Evolutionary conservation across 2,797 vertebrate genomes (phyloP), one percentile per base, ranked within the genome.

Genomic region (Masticophis lateralis): DNA sequence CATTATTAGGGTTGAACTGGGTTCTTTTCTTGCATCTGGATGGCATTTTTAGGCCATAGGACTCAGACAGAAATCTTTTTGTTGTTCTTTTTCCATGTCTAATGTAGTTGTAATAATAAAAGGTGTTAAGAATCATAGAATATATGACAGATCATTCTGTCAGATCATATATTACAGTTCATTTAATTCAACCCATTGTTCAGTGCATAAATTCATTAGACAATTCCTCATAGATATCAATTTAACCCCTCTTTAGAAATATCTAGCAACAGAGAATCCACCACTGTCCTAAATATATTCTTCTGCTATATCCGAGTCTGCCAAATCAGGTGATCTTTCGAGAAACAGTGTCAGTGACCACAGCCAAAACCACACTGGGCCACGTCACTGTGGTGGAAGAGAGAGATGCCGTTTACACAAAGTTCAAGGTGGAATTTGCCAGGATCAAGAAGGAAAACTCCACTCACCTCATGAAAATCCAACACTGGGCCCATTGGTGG

Each of bases 401-500:
- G 47, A 51, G 47, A 51, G 47, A 51, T 1, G 0, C 47, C 6
- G 47, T 51, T 51, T 51, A 51, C 6, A 51, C 5, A 98, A 92
- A 95, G 59, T 93, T 97, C 16, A 93, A 95, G 32, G 74, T 93
- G 28, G 96, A 97, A 79, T 91, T 97, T 93, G 88, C 92, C 2
- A 89, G 86, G 53, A 97, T 97, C 57, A 93, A 97, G 4, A 92
- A 95, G 4, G 96, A 98, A 93, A 97, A 94, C 89, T 56, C 57
- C 3, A 94, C 97, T 93, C 97, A 94, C 47, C 96, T 98, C 88
- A 93, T 90, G 14, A 88, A 96, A 51, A 59, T 97, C 55, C 95
- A 94, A 32, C 93, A 25, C 4, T 98, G 97, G 98, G 91, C 92
- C 16, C 92, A 97, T 0, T 97, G 95, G 94, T 98, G 98, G 98